Percentiles rank a stretch among this genome's conserved stretches.
phyloP scores from a whole-genome alignment of 2,113 vertebrate genomes.

The Embiotoca jacksoni region DNA sequence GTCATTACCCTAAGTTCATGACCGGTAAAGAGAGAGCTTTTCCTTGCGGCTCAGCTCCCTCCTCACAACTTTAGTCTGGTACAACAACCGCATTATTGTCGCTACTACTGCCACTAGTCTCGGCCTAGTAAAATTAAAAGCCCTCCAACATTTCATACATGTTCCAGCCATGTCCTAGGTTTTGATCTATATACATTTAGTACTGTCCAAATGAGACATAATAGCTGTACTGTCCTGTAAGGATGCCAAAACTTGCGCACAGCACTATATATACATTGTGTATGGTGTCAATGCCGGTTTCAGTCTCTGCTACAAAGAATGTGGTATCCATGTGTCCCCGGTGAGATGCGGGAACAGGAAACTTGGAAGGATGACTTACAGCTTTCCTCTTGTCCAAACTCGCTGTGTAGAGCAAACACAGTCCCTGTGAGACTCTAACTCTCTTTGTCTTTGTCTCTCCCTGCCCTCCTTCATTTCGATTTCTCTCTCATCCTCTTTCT shows the following conservation, averaged over 20 bases:
- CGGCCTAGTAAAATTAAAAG: too few species aligned
- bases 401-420: constrained; percentile 27
- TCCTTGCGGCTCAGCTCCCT: too few species aligned
- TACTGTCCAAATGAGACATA: too few species aligned
- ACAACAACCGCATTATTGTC: too few species aligned
- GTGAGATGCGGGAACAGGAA: constrained; percentile 57
- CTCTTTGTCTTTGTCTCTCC: constrained; percentile 25
- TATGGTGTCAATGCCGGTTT: background rate
- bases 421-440: constrained; percentile 51
- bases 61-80: too few species aligned
- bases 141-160: too few species aligned
- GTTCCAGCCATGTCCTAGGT: too few species aligned
- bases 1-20: too few species aligned
- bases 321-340: constrained; percentile 13
- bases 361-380: constrained; percentile 52
- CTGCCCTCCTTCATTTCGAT: background rate
- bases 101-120: too few species aligned
- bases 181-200: too few species aligned
- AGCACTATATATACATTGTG: background rate
- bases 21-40: too few species aligned
- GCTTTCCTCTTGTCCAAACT: constrained; percentile 48
- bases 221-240: background rate
- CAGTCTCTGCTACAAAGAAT: constrained; percentile 10
- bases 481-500: constrained; percentile 3
- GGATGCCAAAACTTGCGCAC: background rate